Percentiles rank a stretch among this genome's conserved stretches.
Conservation (phyloP, 2,888 invertebrate species). For the Drosophila nr. perissopoda region DNA sequence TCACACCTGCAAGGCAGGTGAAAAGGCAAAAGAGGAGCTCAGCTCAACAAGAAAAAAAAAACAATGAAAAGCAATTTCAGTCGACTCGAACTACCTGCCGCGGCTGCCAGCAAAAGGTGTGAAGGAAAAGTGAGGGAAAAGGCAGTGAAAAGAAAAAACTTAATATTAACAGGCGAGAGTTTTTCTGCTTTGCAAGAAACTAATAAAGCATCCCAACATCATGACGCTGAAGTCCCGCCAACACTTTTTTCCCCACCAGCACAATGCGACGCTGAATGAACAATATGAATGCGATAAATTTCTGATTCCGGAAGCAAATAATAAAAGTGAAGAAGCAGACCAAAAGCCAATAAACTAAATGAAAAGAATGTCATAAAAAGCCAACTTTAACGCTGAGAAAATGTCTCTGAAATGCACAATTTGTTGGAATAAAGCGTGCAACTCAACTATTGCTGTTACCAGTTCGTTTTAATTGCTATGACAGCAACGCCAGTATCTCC, state of each 20-base stretch:
- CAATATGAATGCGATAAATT: conserved; percentile 34
- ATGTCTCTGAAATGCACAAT: conserved; percentile 14
- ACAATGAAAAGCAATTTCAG: conserved; percentile 62
- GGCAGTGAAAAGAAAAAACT: conserved; percentile 6
- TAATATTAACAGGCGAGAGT: conserved; percentile 3
- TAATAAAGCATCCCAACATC: conserved; percentile 42
- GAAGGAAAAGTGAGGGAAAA: conserved; percentile 30
- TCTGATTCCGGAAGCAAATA: conserved; percentile 4
- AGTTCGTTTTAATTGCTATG: conserved; percentile 40
- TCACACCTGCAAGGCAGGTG: not conserved
- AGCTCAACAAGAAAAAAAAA: conserved; percentile 12
- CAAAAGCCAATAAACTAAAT: conserved; percentile 20
- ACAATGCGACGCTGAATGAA: conserved; percentile 7
- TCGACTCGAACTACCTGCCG: conserved; percentile 49
- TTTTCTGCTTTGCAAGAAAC: conserved; percentile 26
- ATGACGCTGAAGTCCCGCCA: conserved; percentile 8
- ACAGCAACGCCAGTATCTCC: conserved; percentile 30
- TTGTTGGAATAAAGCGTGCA: conserved; percentile 9
- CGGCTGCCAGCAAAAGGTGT: conserved; percentile 49
- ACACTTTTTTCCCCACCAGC: not conserved
- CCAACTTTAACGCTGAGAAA: conserved; percentile 5
- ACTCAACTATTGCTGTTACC: conserved; percentile 12
- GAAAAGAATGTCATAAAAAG: conserved; percentile 15
- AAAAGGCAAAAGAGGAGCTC: conserved; percentile 9
- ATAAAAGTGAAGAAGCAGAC: not conserved